A percentile compares a stretch with the other conserved stretches of the same genome.
phyloP scores from a whole-genome alignment of 2,113 vertebrate genomes.

The Eulemur rufifrons region DNA sequence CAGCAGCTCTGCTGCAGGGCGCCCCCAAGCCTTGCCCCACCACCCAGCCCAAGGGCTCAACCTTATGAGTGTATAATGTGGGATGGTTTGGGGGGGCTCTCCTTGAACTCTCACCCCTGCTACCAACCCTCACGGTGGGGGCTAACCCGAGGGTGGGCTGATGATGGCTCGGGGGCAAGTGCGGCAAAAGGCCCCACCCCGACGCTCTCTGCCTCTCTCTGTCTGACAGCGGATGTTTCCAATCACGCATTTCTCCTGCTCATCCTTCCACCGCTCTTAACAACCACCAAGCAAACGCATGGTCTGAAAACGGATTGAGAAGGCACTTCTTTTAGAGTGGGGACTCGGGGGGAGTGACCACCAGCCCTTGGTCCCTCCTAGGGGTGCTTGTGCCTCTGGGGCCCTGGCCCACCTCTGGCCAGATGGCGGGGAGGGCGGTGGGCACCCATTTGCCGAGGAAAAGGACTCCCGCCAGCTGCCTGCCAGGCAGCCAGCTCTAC shows the following conservation, averaged over 20 bases:
- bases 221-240: fast-evolving
- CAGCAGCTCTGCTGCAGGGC: fast-evolving
- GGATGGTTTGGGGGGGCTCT: fast-evolving
- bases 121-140: background rate
- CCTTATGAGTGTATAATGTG: background rate
- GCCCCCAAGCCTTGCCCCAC: background rate
- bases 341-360: background rate
- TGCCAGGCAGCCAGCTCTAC: constrained; percentile 73
- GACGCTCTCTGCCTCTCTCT: fast-evolving
- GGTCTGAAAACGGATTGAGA: fast-evolving
- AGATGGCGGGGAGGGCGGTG: background rate
- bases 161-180: background rate
- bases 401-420: background rate
- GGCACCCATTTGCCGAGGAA: constrained; percentile 76
- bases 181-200: fast-evolving
- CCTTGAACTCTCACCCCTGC: background rate
- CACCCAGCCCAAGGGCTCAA: background rate
- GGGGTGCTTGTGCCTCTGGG: no score
- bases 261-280: fast-evolving
- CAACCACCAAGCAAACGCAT: fast-evolving
- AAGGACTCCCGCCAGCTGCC: constrained; percentile 57
- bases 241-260: fast-evolving
- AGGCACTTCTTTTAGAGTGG: fast-evolving
- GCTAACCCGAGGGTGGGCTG: no score
- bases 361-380: fast-evolving